Base-by-base conservation (phyloP, 1,140 invertebrate genomes). In the Drosophila arawakana region DNA sequence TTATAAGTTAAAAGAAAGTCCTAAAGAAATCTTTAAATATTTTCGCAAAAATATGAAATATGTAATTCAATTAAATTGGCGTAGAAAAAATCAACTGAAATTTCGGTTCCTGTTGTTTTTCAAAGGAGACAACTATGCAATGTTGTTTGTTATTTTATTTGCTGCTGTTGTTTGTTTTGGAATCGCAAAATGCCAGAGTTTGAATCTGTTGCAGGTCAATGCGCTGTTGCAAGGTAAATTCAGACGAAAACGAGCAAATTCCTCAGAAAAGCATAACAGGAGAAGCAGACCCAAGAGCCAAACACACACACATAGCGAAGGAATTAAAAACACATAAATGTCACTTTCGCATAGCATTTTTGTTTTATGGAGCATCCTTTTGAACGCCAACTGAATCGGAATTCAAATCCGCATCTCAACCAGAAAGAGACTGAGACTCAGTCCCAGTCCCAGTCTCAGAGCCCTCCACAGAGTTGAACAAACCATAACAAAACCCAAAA, bases 271-370 rank as follows among this genome's bases (percentile, higher is more conserved):
- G 66, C 69, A 72, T 71, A 81, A 58, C 63, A 84, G 61, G 47
- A 54, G 18, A 30, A 0, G 25, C 25, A 30, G 25, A 59, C 54
- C 62, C 37, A 10, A 70, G 52, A 72, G 62, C 61, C 43, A 60
- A 65, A 57, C 30, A 18, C 25, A 13, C 34, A 46, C n/a, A 50
- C 8, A 61, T 54, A 60, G 43, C n/a, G 50, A 86, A 79, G 77
- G 83, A 83, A 88, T 88, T 89, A 88, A 88, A 88, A 88, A 83
- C 84, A 88, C 80, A 88, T 88, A 88, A 88, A 88, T 88, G 80
- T 88, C 83, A 83, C 84, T 83, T 89, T 89, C 70, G 77, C 75
- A 89, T 75, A 83, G 73, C 84, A 30, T 73, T 88, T 88, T 88
- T 89, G 80, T 88, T 88, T 88, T 88, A 88, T 88, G 84, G 84